Base-by-base conservation (phyloP, 2,113 vertebrate genomes). In the Plecotus auritus region DNA sequence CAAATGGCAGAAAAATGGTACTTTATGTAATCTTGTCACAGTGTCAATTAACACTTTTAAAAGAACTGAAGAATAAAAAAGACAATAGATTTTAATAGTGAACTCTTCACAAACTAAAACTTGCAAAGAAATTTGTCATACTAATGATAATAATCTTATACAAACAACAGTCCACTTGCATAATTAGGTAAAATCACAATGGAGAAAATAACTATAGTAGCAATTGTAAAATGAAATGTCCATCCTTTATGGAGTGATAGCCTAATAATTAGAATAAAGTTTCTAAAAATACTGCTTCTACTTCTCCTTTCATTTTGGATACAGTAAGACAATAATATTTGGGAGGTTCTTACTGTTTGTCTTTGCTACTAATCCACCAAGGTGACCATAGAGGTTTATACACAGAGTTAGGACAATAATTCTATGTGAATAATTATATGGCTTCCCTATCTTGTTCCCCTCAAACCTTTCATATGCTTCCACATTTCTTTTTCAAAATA, bases 151-250 rank as follows among this genome's bases (percentile, higher is more conserved):
- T 85, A 80, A 64, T 94, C 72, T 85, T 76, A 2, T n/a, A 90
- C 20, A 54, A 92, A 96, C 86, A 35, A 73, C 12, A 74, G 28
- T 74, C 81, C 59, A 56, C 35, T 90, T 74, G 64, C 11, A 49
- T 87, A 87, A 76, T 80, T 95, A 88, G 20, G 28, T 30, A 90
- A 93, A 95, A 89, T 10, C 70, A 74, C 69, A 72, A 40, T 85
- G 61, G 28, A 77, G 72, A 91, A 80, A 82, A 82, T 61, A 89
- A 61, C 59, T 82, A 37, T 84, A 90, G 70, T 26, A 86, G 23
- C 9, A 93, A 54, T 32, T 69, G 4, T 20, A 80, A 84, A 90
- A 87, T 95, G 45, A 85, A 78, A 86, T 45, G 2, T 28, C 42
- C 54, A 5, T 85, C 11, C n/a, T 64, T 10, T 92, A 69, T 92